Percentiles rank a stretch among this genome's conserved stretches.
Conservation (phyloP, 2,113 vertebrate genomes). For the Neoarius graeffei region DNA sequence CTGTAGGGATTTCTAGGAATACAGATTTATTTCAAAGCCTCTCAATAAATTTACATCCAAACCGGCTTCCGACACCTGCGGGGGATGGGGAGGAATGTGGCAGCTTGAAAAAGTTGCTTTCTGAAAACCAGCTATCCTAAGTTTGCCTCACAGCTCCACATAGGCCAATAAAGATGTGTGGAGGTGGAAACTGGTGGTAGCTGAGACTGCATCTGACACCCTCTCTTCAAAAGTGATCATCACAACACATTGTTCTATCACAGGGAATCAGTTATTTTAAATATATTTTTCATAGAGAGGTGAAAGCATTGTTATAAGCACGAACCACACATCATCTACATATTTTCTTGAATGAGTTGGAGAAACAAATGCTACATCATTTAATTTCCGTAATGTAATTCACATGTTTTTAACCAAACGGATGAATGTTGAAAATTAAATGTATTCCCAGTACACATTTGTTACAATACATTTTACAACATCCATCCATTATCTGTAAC, state of each 20-base stretch:
- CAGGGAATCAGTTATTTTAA: background rate
- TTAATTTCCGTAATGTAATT: background rate
- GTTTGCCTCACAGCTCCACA: background rate
- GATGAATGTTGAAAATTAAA: background rate
- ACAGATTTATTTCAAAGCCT: conserved; percentile 27
- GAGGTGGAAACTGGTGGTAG: background rate
- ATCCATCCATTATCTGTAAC: no score
- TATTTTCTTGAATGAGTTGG: background rate
- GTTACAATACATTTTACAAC: background rate
- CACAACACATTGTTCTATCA: background rate
- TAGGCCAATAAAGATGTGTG: background rate
- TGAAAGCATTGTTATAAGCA: background rate
- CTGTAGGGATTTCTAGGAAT: conserved; percentile 40
- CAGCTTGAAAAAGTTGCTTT: conserved; percentile 9
- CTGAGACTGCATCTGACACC: background rate
- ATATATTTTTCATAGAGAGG: background rate
- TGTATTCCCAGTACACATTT: background rate
- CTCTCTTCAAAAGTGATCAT: background rate
- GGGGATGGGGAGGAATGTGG: background rate
- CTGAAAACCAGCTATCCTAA: background rate
- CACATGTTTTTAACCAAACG: background rate
- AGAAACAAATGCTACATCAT: background rate
- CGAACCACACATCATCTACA: background rate
- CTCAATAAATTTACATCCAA: conserved; percentile 16
- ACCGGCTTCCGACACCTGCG: conserved; percentile 6